Evolutionary conservation across 2,797 vertebrate genomes (phyloP).

Genomic region (Loris lydekkerianus): DNA sequence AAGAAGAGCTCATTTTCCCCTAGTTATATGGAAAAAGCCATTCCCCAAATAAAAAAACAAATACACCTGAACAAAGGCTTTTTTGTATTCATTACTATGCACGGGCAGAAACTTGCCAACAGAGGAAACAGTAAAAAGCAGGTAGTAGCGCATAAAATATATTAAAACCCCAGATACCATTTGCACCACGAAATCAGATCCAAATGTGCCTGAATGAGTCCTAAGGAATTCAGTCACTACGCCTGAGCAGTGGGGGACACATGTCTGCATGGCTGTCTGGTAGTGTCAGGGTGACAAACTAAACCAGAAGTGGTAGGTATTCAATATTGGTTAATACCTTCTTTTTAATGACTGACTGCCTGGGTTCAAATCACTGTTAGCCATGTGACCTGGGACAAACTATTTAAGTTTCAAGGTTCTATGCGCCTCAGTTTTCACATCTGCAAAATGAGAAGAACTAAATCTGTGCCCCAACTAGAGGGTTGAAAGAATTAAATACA

Average conservation of each 20-base stretch:
- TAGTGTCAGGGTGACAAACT: neutral
- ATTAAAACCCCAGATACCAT: slow-evolving; percentile 76
- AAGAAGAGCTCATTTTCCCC: slow-evolving; percentile 77
- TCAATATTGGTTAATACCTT: neutral
- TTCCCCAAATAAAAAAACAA: slow-evolving; percentile 58
- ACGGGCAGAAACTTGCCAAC: slow-evolving; percentile 70
- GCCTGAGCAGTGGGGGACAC: too few species aligned
- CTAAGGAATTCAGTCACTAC: neutral
- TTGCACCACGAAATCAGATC: slow-evolving; percentile 71
- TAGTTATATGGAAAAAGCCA: slow-evolving; percentile 67
- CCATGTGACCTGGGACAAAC: neutral
- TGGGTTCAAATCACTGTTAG: neutral
- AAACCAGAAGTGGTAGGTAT: neutral
- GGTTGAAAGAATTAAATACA: neutral
- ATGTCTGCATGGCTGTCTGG: neutral
- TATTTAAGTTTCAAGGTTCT: neutral
- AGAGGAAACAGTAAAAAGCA: slow-evolving; percentile 79
- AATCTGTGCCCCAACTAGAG: neutral
- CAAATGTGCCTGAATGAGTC: slow-evolving; percentile 67
- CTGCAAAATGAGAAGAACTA: neutral
- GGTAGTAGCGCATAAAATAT: slow-evolving; percentile 76
- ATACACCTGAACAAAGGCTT: slow-evolving; percentile 79
- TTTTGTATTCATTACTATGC: slow-evolving; percentile 70
- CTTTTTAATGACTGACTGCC: neutral
- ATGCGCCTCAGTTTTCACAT: slow-evolving; percentile 30